Conservation (phyloP, 2,113 vertebrate genomes). For the Hoplias malabaricus region DNA sequence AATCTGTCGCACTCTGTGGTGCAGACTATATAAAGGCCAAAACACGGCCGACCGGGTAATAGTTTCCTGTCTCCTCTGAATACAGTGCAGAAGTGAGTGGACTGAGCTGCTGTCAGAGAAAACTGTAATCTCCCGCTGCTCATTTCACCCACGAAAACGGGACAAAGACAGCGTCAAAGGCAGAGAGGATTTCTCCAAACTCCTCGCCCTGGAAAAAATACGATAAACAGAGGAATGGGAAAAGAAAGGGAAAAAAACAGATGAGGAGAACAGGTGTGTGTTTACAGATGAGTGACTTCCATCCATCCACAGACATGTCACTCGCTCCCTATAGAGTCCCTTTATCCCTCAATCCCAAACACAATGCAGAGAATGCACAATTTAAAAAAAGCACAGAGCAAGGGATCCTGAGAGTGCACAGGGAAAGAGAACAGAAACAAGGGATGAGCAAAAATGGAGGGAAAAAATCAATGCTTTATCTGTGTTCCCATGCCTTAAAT, state of each 20-base stretch:
- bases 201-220: constrained; percentile 14
- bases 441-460: neutral
- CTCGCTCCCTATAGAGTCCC: neutral
- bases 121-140: constrained; percentile 24
- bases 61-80: neutral
- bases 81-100: neutral
- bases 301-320: constrained; percentile 13
- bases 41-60: neutral
- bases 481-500: constrained; percentile 54
- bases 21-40: neutral
- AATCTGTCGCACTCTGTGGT: neutral
- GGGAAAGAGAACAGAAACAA: constrained; percentile 4
- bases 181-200: neutral
- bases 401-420: neutral
- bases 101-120: neutral
- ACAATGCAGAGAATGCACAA: neutral
- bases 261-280: constrained; percentile 10
- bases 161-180: constrained; percentile 3
- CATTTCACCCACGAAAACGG: constrained; percentile 12
- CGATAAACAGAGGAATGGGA: neutral
- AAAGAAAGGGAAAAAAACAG: neutral
- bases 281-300: constrained; percentile 8
- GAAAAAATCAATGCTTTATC: constrained; percentile 43
- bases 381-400: neutral
- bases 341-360: neutral